A percentile compares a stretch with the other conserved stretches of the same genome.
Conservation (phyloP, 2,113 vertebrate species). For the Pteronura brasiliensis region DNA sequence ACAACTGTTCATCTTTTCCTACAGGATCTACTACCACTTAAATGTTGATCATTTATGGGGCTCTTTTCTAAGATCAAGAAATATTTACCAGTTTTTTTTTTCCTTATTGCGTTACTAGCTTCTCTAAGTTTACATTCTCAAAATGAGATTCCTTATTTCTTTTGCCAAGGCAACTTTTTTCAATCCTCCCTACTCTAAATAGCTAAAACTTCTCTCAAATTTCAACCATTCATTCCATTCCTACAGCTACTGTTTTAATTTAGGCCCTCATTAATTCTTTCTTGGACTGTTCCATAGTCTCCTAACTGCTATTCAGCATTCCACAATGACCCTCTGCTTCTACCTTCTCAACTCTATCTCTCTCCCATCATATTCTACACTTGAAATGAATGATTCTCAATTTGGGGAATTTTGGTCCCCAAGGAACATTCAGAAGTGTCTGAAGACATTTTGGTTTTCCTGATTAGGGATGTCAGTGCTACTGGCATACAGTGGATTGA, state of each 20-base stretch:
- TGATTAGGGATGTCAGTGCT: neutral
- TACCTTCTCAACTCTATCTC: neutral
- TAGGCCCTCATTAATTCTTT: neutral
- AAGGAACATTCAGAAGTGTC: neutral
- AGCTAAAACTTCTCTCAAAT: neutral
- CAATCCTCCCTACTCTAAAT: neutral
- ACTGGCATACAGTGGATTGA: neutral
- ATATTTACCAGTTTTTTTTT: neutral
- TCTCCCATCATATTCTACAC: neutral
- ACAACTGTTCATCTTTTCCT: neutral
- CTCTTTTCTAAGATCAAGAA: neutral
- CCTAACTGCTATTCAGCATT: neutral
- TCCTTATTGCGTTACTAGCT: neutral
- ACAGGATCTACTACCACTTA: neutral
- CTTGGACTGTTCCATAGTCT: neutral
- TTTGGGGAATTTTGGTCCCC: neutral
- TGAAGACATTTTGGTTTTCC: neutral
- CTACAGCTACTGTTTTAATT: neutral
- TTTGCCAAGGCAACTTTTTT: constrained; percentile 6
- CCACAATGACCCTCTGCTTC: neutral
- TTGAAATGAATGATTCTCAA: neutral
- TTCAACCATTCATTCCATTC: neutral
- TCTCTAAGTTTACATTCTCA: neutral
- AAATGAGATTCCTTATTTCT: neutral
- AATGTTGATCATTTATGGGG: neutral